These are phyloP conservation scores for Rhadina sibilatrix DNA, from an alignment of 2,113 vertebrate species.

Conservation along the genomic window DNA sequence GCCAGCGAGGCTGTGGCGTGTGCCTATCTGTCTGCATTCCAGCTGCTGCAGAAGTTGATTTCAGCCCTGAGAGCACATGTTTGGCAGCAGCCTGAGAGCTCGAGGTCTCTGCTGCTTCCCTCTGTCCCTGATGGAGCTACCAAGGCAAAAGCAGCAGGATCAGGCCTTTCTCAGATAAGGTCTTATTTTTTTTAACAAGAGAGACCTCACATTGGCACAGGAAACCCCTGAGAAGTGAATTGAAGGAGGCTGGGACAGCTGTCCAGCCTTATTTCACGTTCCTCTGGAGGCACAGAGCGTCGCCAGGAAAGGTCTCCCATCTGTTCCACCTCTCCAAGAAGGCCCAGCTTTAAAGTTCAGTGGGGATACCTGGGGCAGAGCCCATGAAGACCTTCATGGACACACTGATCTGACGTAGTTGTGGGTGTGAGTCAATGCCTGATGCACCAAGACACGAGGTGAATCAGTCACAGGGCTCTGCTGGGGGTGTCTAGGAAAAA, in stretches of 20 bases:
- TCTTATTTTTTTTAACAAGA: too few relatives aligned
- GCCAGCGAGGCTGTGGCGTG: neutral
- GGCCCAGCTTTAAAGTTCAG: neutral
- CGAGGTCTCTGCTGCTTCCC: neutral
- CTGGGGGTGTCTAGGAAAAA: conserved; percentile 29
- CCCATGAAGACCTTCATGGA: neutral
- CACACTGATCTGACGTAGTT: neutral
- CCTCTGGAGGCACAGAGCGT: neutral
- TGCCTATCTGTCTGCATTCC: neutral
- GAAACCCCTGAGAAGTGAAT: neutral
- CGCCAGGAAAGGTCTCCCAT: neutral
- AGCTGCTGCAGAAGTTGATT: neutral
- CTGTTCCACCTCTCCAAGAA: neutral
- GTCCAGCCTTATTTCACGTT: neutral
- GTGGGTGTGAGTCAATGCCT: conserved; percentile 43
- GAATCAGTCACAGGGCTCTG: conserved; percentile 42
- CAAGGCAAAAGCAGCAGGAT: neutral
- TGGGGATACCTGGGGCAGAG: neutral
- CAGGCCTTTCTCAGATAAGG: neutral
- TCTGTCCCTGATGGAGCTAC: neutral
- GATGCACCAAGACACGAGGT: conserved; percentile 40
- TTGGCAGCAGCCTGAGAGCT: neutral
- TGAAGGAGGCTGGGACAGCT: neutral
- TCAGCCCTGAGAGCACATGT: neutral
- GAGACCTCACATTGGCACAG: neutral